These are phyloP conservation scores for Liasis olivaceus DNA, from an alignment of 2,797 vertebrate genomes.

Conservation along the genomic window DNA sequence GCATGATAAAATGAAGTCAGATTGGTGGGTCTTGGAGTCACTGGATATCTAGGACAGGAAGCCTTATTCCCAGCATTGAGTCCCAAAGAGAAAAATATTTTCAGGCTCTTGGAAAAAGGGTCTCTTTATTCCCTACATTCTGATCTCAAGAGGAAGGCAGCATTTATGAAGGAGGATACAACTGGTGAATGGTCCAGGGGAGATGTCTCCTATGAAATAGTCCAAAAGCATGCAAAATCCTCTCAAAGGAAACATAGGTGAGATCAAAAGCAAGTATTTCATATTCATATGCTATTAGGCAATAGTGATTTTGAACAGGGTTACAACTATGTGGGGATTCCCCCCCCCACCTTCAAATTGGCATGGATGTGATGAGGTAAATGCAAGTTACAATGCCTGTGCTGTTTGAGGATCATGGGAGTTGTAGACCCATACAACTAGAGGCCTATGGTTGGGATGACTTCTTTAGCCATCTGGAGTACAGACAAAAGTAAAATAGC, in stretches of 20 bases:
- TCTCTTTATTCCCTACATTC: background rate
- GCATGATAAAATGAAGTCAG: conserved; percentile 4
- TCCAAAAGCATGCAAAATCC: background rate
- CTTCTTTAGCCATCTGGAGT: background rate
- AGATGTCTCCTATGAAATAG: background rate
- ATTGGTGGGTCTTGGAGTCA: background rate
- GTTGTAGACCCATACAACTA: background rate
- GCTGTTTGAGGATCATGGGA: background rate
- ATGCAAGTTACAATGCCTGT: background rate
- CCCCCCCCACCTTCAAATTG: background rate
- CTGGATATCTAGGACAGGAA: background rate
- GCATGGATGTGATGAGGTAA: background rate
- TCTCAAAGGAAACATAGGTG: background rate
- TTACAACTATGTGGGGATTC: background rate
- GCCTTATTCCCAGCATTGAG: background rate
- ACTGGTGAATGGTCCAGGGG: background rate
- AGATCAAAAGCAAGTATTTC: conserved; percentile 1
- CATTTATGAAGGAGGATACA: background rate
- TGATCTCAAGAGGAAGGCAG: background rate
- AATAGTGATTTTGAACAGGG: background rate
- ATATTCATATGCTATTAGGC: background rate
- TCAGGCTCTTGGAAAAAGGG: background rate
- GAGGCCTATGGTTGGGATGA: background rate
- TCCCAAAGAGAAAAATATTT: background rate
- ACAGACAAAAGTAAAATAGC: background rate